A percentile compares a stretch with the other conserved stretches of the same genome.
phyloP scores from a whole-genome alignment of 2,888 invertebrate species.

The Archips xylosteana region DNA sequence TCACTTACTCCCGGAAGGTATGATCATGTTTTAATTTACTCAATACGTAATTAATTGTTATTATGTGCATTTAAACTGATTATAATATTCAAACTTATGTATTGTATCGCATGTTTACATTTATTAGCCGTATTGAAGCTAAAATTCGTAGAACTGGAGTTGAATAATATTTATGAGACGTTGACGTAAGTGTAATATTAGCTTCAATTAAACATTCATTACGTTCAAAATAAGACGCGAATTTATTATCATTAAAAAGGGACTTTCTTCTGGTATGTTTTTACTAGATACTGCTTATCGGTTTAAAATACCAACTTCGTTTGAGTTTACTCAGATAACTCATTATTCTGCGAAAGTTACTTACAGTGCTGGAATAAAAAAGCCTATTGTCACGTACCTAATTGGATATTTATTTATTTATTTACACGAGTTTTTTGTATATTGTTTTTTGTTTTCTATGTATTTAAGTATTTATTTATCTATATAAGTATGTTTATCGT shows the following conservation, averaged over 20 bases:
- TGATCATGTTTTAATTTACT: not conserved
- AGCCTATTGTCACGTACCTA: not conserved
- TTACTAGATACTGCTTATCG: slow-evolving; percentile 5
- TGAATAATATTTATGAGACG: not conserved
- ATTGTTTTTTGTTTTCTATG: too few species aligned
- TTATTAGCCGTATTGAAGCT: not conserved
- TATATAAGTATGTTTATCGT: too few species aligned
- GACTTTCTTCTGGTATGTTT: slow-evolving; percentile 6
- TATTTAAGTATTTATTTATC: too few species aligned
- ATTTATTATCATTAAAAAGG: not conserved
- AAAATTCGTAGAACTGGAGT: not conserved
- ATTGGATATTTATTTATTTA: too few species aligned
- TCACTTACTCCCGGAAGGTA: slow-evolving; percentile 49
- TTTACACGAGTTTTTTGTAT: too few species aligned
- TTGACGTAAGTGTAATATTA: slow-evolving; percentile 1
- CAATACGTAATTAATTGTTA: not conserved
- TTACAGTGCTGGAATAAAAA: not conserved
- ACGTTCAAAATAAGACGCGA: not conserved
- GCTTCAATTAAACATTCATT: not conserved
- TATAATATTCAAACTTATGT: not conserved
- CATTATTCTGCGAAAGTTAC: not conserved
- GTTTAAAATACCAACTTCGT: not conserved
- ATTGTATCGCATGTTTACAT: slow-evolving; percentile 6
- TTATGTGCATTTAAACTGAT: not conserved
- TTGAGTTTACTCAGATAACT: not conserved